Evolutionary conservation across 2,888 invertebrate genomes (phyloP), one percentile per base, ranked within the genome.

Genomic region (Tinea pellionella): DNA sequence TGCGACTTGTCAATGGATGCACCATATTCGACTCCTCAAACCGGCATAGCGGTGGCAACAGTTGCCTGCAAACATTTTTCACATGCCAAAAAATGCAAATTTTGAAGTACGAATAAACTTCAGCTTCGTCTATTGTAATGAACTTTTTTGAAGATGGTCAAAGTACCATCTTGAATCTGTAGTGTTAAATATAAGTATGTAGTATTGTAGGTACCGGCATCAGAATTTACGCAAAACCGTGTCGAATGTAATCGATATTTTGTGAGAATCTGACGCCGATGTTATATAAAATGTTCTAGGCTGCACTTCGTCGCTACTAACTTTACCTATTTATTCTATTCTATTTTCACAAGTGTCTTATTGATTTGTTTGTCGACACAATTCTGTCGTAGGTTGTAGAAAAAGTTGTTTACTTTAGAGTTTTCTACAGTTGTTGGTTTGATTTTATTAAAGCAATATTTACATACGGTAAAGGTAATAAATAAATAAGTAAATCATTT

Each of bases 331-430:
- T 47, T 47, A 47, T 47, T 47, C 47, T 16, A 47, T 47, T 47
- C 47, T 47, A 47, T 47, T 47, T 47, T 47, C 47, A 47, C 47
- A 47, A 47, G 47, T 47, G 47, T 47, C 9, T 47, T 47, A 47
- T 47, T 47, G 47, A 47, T 47, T 16, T 47, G 47, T 47, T 47
- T 47, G 47, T 47, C 47, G 47, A 15, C 47, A 15, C 47, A 47
- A 47, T 47, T 47, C 47, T 47, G 47, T 47, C 47, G 16, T 15
- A n/a, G 15, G 8, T n/a, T n/a, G n/a, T n/a, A n/a, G 15, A 15
- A 47, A 16, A 47, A 47, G 15, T 47, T 47, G 15, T 47, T 47
- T 47, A 47, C 16, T 2, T 47, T 47, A 15, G 12, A 15, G 9
- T 47, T 55, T 55, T 11, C 12, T 55, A n/a, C n/a, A 55, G 11